These are phyloP conservation scores for Drosophila ambigua DNA, from an alignment of 1,140 invertebrate genomes.

Conservation along the genomic window DNA sequence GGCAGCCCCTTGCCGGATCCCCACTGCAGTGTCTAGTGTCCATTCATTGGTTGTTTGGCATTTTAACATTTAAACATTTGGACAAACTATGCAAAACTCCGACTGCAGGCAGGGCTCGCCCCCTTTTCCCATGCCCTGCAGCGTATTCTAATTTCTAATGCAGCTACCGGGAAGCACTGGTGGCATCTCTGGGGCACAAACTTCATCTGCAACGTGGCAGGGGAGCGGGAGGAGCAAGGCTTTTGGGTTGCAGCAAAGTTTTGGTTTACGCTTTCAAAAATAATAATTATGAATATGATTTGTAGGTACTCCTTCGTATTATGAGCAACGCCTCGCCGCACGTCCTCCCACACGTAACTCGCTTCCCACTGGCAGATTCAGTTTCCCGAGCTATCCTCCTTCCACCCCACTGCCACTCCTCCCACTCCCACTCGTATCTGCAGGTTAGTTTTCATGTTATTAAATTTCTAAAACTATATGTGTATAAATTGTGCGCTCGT, in stretches of 20 bases:
- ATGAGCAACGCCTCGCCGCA: neutral
- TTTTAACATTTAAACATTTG: conserved; percentile 34
- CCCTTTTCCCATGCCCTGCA: too few species aligned
- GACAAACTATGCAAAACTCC: conserved; percentile 4
- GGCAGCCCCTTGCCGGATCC: too few species aligned
- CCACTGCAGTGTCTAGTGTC: neutral
- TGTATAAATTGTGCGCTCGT: conserved; percentile 61
- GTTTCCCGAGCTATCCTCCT: neutral
- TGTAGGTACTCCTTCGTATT: conserved; percentile 21
- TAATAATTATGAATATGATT: conserved; percentile 79
- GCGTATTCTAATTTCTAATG: too few species aligned
- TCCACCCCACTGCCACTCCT: neutral
- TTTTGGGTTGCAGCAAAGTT: conserved; percentile 43
- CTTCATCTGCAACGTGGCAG: conserved; percentile 18
- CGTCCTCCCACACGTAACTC: neutral
- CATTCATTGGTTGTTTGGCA: conserved; percentile 18
- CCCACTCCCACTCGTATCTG: conserved; percentile 12
- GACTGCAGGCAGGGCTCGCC: neutral
- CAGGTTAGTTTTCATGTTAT: conserved; percentile 61
- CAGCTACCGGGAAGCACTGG: conserved; percentile 8
- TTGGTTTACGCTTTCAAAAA: conserved; percentile 67
- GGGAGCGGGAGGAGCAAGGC: conserved; percentile 11
- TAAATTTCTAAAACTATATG: conserved; percentile 78
- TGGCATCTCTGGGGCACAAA: conserved; percentile 26
- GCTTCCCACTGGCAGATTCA: conserved; percentile 5